Evolutionary conservation across 2,797 vertebrate genomes (phyloP).

Genomic region (Holocentrus rufus): DNA sequence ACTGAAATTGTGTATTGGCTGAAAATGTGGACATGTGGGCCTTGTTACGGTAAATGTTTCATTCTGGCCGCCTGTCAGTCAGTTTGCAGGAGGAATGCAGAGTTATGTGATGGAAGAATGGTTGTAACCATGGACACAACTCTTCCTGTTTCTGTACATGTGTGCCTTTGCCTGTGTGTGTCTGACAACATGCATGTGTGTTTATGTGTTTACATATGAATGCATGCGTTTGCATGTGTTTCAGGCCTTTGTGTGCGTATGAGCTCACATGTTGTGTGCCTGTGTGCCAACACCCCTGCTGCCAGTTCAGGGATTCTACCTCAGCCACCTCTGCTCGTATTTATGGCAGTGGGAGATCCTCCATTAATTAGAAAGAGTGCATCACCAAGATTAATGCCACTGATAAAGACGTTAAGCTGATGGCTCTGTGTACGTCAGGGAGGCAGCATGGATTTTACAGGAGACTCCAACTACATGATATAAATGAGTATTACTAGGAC

Average conservation of each 20-base stretch:
- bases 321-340: conserved; percentile 54
- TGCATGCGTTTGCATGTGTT: not conserved
- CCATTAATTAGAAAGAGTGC: conserved; percentile 76
- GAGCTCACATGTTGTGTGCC: too few relatives aligned
- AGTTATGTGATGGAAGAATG: not conserved
- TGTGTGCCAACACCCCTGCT: too few relatives aligned
- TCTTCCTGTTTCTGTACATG: not conserved
- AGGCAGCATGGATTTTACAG: conserved; percentile 48
- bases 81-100: not conserved
- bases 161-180: not conserved
- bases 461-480: conserved; percentile 52
- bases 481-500: conserved; percentile 48
- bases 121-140: not conserved
- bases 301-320: conserved; percentile 10
- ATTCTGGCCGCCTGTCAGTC: not conserved
- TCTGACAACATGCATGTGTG: not conserved
- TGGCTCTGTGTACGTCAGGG: conserved; percentile 54
- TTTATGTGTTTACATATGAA: not conserved
- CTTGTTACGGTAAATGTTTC: not conserved
- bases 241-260: not conserved
- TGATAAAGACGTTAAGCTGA: conserved; percentile 72
- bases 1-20: conserved; percentile 34
- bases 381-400: conserved; percentile 71
- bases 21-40: conserved; percentile 24
- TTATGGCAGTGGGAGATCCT: conserved; percentile 58